A percentile compares a stretch with the other conserved stretches of the same genome.
phyloP scores from a whole-genome alignment of 2,113 vertebrate species.

The Heliornis fulica region DNA sequence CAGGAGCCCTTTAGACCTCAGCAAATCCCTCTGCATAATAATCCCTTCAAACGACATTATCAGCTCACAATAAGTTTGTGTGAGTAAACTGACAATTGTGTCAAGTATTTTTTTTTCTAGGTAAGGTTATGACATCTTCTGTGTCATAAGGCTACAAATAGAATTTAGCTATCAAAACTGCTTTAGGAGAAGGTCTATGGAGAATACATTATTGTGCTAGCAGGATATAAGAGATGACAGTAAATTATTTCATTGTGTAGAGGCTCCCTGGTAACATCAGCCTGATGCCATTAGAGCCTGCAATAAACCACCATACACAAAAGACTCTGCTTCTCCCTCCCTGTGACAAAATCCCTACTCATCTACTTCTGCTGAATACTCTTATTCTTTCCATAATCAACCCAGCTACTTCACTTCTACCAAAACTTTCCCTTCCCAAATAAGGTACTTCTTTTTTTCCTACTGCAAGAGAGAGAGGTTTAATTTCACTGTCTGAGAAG shows the following conservation, averaged over 20 bases:
- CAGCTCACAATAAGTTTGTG: neutral
- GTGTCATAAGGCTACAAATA: neutral
- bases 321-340: constrained; percentile 4
- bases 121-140: neutral
- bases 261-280: constrained; percentile 8
- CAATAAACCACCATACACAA: constrained; percentile 24
- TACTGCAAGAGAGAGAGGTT: neutral
- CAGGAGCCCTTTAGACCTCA: neutral
- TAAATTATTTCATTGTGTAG: constrained; percentile 38
- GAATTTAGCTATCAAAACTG: neutral
- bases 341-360: neutral
- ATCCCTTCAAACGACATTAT: neutral
- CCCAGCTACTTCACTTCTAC: neutral
- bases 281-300: constrained; percentile 1
- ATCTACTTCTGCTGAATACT: neutral
- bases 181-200: neutral
- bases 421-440: neutral
- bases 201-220: neutral
- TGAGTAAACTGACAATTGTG: neutral
- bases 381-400: neutral
- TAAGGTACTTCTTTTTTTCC: neutral
- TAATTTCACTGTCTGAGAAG: neutral
- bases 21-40: neutral
- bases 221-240: constrained; percentile 18
- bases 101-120: neutral